Percentiles rank a stretch among this genome's conserved stretches.
Conservation (phyloP, 2,888 invertebrate species). For the Dryobotodes eremita region DNA sequence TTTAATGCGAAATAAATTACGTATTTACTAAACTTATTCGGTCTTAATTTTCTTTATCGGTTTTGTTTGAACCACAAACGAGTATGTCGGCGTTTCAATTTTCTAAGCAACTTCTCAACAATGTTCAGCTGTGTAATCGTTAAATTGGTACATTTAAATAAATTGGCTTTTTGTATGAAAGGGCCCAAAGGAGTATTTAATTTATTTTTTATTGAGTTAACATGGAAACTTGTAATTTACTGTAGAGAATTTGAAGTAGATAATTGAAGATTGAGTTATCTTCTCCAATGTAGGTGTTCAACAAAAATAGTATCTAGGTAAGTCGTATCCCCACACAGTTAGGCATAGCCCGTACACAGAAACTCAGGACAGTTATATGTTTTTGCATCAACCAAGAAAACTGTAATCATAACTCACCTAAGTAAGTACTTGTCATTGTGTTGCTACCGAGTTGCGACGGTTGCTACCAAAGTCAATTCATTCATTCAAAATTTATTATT, state of each 20-base stretch:
- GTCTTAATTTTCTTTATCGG: slow-evolving; percentile 52
- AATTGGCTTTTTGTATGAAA: slow-evolving; percentile 62
- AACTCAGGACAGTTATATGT: not conserved
- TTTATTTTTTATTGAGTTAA: slow-evolving; percentile 62
- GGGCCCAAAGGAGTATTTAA: slow-evolving; percentile 51
- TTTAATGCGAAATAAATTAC: slow-evolving; percentile 20
- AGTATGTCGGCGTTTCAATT: slow-evolving; percentile 53
- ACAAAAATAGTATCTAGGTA: not conserved
- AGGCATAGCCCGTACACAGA: not conserved
- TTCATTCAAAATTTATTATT: not conserved
- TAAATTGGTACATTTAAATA: slow-evolving; percentile 64
- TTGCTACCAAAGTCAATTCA: not conserved
- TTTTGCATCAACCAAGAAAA: not conserved
- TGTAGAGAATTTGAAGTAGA: slow-evolving; percentile 33
- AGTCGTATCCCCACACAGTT: not conserved
- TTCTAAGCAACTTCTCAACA: slow-evolving; percentile 59
- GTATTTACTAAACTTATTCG: slow-evolving; percentile 29
- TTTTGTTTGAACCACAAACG: slow-evolving; percentile 49
- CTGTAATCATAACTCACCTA: not conserved
- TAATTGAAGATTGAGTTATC: slow-evolving; percentile 24
- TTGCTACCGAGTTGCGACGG: too few relatives aligned
- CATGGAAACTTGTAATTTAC: slow-evolving; percentile 53
- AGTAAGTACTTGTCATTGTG: not conserved
- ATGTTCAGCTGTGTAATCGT: slow-evolving; percentile 61
- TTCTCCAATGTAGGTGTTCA: not conserved